A percentile compares a stretch with the other conserved stretches of the same genome.
Evolutionary conservation across 2,113 vertebrate genomes (phyloP).

Genomic region (Toxostoma redivivum): DNA sequence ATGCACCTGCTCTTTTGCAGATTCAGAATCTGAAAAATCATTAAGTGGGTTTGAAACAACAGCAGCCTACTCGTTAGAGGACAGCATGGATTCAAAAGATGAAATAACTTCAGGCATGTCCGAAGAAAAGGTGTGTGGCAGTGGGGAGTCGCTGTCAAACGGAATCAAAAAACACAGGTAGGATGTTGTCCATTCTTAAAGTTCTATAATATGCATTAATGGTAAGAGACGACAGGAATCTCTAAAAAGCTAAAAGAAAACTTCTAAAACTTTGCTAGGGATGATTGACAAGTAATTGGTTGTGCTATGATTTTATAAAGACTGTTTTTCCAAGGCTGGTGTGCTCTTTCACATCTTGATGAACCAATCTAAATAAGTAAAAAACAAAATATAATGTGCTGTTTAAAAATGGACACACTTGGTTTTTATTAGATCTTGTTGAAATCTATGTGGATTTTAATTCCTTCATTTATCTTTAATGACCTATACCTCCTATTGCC

Average conservation of each 20-base stretch:
- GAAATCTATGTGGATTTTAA: constrained; percentile 50
- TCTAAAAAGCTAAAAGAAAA: neutral
- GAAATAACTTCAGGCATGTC: constrained; percentile 74
- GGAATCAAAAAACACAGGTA: constrained; percentile 92
- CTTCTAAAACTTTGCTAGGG: neutral
- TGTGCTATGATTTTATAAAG: neutral
- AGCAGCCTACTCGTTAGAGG: constrained; percentile 77
- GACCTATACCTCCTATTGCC: constrained; percentile 50
- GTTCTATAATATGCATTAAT: neutral
- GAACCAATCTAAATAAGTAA: neutral
- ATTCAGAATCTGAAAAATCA: constrained; percentile 88
- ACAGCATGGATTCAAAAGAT: constrained; percentile 73
- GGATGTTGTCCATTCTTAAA: neutral
- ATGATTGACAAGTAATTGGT: neutral
- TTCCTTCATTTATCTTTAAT: constrained; percentile 75
- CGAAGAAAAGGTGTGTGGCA: constrained; percentile 79
- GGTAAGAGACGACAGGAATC: neutral
- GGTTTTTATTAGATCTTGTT: neutral
- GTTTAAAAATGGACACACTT: neutral
- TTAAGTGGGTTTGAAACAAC: constrained; percentile 88
- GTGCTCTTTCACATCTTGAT: neutral
- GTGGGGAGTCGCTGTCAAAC: constrained; percentile 79
- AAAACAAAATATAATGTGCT: neutral
- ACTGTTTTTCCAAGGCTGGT: neutral
- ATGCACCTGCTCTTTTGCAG: constrained; percentile 74